phyloP scores from a whole-genome alignment of 2,113 vertebrate genomes.

The Tichodroma muraria region DNA sequence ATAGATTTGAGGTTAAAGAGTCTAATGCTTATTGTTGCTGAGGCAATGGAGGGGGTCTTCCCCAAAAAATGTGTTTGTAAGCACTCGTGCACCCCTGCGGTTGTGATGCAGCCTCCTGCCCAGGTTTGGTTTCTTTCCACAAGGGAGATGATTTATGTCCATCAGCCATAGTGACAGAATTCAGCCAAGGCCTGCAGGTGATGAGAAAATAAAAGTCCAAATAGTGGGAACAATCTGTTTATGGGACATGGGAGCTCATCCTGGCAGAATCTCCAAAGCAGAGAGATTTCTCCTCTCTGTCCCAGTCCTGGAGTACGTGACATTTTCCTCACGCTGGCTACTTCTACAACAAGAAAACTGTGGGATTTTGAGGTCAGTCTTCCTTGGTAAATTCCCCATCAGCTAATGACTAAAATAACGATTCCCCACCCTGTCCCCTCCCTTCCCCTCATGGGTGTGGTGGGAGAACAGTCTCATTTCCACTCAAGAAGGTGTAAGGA shows the following conservation, averaged over 20 bases:
- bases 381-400: constrained; percentile 39
- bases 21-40: neutral
- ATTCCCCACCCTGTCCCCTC: constrained; percentile 55
- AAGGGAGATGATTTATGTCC: neutral
- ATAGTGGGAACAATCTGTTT: neutral
- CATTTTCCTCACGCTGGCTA: constrained; percentile 1
- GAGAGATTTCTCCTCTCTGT: constrained; percentile 10
- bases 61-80: neutral
- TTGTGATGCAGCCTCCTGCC: neutral
- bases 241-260: neutral
- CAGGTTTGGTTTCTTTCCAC: neutral
- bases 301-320: neutral
- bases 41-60: neutral
- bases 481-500: constrained; percentile 57
- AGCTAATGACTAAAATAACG: constrained; percentile 56
- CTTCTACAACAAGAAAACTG: neutral
- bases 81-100: neutral
- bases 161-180: neutral
- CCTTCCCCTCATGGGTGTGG: constrained; percentile 57
- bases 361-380: constrained; percentile 26
- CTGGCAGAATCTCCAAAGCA: neutral
- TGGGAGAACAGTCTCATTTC: constrained; percentile 48
- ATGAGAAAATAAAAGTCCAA: neutral
- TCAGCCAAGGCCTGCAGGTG: neutral
- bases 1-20: neutral